phyloP scores from a whole-genome alignment of 2,888 invertebrate genomes.

The Heliconius aoede region DNA sequence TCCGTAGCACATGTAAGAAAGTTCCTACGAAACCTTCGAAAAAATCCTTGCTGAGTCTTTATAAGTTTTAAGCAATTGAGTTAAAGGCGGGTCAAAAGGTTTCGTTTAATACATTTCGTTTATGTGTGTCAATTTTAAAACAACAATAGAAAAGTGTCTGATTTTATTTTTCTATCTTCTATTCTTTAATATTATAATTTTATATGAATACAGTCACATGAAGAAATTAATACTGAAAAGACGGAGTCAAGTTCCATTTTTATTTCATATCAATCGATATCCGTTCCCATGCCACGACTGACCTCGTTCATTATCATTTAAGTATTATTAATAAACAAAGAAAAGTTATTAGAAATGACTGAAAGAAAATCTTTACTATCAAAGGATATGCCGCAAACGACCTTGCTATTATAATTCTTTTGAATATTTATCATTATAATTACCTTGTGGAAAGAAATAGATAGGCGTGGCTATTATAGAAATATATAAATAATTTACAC shows the following conservation, averaged over 20 bases:
- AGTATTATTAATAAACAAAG: background rate
- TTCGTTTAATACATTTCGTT: background rate
- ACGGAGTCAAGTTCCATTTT: too few species aligned
- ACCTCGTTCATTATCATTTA: too few species aligned
- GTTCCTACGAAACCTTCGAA: too few species aligned
- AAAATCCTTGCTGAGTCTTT: background rate
- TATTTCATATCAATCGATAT: too few species aligned
- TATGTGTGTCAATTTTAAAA: background rate
- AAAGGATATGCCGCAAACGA: background rate
- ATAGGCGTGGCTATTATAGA: conserved; percentile 5
- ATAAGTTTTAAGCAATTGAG: background rate
- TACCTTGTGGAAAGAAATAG: conserved; percentile 19
- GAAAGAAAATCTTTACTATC: conserved; percentile 7
- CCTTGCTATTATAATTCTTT: background rate
- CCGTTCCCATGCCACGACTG: too few species aligned
- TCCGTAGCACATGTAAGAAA: too few species aligned
- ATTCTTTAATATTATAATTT: too few species aligned
- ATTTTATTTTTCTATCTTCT: background rate
- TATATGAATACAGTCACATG: too few species aligned
- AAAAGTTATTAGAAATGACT: background rate
- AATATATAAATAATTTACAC: conserved; percentile 4
- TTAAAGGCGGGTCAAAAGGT: background rate
- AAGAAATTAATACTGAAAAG: too few species aligned
- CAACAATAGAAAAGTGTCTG: background rate
- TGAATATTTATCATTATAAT: conserved; percentile 5